Evolutionary conservation across 2,113 vertebrate genomes (phyloP), one percentile per base, ranked within the genome.

Genomic region (Leptodactylus fuscus): DNA sequence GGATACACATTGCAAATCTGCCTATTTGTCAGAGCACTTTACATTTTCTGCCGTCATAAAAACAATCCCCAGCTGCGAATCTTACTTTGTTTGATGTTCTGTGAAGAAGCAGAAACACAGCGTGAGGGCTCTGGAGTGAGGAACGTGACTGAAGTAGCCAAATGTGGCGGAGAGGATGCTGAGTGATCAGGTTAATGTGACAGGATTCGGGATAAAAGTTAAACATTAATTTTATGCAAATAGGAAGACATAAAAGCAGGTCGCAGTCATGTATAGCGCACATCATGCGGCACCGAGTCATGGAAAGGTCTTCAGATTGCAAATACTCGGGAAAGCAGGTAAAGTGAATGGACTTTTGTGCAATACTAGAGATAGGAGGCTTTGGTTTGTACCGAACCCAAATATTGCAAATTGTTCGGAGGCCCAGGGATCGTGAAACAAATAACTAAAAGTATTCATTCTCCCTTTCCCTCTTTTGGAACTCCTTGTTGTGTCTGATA

Each of bases 51-150:
- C 46, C 46, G 18, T 85, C 75, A 79, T 85, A 76, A 85, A 67
- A 48, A 84, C 44, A 85, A 79, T 85, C 83, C 74, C 83, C 83
- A 85, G 58, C 83, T 85, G 83, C 78, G 83, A 78, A 44, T 85
- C 83, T 69, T 69, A 85, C 74, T 85, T 85, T 85, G 83, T 85
- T 85, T 85, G 83, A 85, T 85, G 83, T 85, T 79, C 74, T 79
- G 75, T 85, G 75, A 85, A 85, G 83, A 85, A 79, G 73, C 46
- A 41, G 74, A 78, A 36, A 49, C 83, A 20, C 83, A 85, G 83
- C 48, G 22, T 79, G 83, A 65, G 74, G 60, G 74, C 83, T 85
- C 46, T 85, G 58, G 46, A 78, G 60, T 58, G 49, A 22, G 44
- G 27, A 79, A 85, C 75, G 83, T 85, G 74, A 79, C 83, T 85